Evolutionary conservation across 2,113 vertebrate genomes (phyloP).

Genomic region (Xenus cinereus): DNA sequence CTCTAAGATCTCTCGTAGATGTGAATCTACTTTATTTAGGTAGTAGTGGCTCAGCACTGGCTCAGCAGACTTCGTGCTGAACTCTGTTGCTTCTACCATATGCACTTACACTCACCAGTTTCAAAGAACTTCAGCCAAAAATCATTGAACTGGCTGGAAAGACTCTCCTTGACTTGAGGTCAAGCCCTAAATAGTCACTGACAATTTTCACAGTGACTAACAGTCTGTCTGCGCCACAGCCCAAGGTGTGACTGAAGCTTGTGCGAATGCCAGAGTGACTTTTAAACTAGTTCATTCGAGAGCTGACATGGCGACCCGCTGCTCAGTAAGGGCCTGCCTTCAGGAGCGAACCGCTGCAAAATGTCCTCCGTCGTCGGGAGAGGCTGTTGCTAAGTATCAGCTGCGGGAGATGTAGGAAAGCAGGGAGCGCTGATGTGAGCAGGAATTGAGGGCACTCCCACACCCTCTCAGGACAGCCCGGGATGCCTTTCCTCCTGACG

Average conservation of each 20-base stretch:
- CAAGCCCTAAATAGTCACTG: not conserved
- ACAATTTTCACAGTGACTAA: not conserved
- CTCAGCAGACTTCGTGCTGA: not conserved
- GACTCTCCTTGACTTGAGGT: not conserved
- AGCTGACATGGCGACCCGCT: not conserved
- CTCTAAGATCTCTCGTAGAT: not conserved
- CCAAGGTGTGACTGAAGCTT: not conserved
- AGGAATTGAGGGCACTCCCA: not conserved
- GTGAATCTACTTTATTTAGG: not conserved
- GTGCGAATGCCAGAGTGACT: not conserved
- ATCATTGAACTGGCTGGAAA: not conserved
- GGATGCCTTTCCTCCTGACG: not conserved
- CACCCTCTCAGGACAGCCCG: not conserved
- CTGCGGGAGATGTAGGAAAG: not conserved
- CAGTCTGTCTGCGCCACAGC: not conserved
- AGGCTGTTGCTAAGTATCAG: not conserved
- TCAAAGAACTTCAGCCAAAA: conserved; percentile 1
- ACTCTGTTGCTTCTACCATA: not conserved
- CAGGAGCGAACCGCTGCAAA: not conserved
- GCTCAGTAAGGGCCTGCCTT: not conserved
- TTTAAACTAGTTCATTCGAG: not conserved
- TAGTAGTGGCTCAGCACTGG: not conserved
- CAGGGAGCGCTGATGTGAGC: not conserved
- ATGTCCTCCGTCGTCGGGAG: not conserved
- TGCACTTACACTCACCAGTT: conserved; percentile 1